Evolutionary conservation across 2,888 invertebrate species (phyloP), one percentile per base, ranked within the genome.

Genomic region (Drosophila affinis): DNA sequence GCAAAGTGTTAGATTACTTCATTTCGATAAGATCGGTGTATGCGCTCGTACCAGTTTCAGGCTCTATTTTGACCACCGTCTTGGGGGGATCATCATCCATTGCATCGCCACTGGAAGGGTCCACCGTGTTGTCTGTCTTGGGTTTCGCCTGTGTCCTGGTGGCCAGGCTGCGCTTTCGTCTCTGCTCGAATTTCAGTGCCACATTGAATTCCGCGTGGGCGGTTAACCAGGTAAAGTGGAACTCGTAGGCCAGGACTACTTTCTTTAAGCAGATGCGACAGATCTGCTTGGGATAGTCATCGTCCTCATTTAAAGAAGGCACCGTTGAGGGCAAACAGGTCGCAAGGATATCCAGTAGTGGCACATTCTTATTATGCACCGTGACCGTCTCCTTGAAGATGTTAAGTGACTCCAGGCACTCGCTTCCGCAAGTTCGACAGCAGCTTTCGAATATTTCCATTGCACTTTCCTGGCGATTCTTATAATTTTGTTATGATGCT

Each of bases 181-280:
- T 62, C 55, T 75, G 77, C 72, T 83, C 88, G 27, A 78, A 84
- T 34, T 86, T 84, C 0, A 84, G 57, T 9, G 87, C 88, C 21
- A 84, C 83, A 32, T 80, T 77, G 9, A 91, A 88, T 56, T 91
- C 87, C 3, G 59, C 62, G 60, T 84, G 65, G 9, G 91, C 80
- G 6, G 81, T 69, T 4, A 75, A 29, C 75, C 87, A 90, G 62
- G 87, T 82, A 4, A 76, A 70, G 18, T 88, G 78, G 46, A 91
- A 91, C 62, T 89, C 79, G 52, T 85, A 89, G 3, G 85, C 78
- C 61, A 86, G 80, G n/a, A 78, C 79, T 14, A 91, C 59, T 56
- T 88, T 79, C 21, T 89, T 89, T 0, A 79, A 51, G 29, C 91
- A 91, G 4, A 84, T 73, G 14, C 85, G 85, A 34, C 91, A 91